Conservation (phyloP, 2,888 invertebrate genomes). For the Caenorhabditis macrosperma region DNA sequence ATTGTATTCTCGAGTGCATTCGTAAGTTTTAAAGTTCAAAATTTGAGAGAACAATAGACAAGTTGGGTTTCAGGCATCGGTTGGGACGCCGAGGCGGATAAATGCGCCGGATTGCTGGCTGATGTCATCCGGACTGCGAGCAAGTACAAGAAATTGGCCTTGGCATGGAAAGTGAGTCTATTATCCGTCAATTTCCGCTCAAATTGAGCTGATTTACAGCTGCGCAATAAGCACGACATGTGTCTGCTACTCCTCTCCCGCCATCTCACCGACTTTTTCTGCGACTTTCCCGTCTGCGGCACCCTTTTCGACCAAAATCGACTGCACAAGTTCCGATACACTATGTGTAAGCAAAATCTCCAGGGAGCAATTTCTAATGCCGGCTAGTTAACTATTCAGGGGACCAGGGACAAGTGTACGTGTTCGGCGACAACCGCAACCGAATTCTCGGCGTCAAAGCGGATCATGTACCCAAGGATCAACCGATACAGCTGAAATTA, state of each 20-base stretch:
- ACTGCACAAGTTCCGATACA: background rate
- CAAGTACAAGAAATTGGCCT: slow-evolving; percentile 1
- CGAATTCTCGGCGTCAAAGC: background rate
- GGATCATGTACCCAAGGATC: background rate
- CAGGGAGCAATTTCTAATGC: background rate
- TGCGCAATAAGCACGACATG: background rate
- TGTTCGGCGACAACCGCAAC: slow-evolving; percentile 17
- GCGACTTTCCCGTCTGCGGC: slow-evolving; percentile 4
- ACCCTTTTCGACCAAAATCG: background rate
- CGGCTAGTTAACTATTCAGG: background rate
- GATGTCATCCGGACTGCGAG: background rate
- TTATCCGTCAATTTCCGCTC: background rate
- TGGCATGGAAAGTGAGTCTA: background rate
- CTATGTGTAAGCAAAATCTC: slow-evolving; percentile 13
- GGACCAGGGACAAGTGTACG: slow-evolving; percentile 11
- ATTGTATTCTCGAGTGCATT: slow-evolving; percentile 9
- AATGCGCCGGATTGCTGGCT: background rate
- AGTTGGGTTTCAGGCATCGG: slow-evolving; percentile 17
- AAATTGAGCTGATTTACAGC: background rate
- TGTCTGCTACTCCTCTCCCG: background rate
- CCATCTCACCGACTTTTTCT: slow-evolving; percentile 13
- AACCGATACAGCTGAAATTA: background rate
- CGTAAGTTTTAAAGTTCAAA: background rate
- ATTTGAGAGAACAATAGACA: background rate
- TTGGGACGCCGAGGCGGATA: background rate